Percentiles rank a stretch among this genome's conserved stretches.
Conservation (phyloP, 2,113 vertebrate genomes). For the Sardina pilchardus region DNA sequence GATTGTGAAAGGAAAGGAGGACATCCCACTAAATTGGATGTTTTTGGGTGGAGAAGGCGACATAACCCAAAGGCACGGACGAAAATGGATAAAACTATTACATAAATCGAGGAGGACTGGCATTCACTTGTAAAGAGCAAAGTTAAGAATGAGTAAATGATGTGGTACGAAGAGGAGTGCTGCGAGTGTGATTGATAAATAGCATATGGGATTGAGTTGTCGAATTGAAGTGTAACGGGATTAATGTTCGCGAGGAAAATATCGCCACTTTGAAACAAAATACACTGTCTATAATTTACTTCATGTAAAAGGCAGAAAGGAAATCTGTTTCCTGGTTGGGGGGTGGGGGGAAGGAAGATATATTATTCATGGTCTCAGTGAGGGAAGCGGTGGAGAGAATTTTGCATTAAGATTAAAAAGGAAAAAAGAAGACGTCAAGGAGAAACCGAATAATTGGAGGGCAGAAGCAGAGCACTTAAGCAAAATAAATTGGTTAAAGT, state of each 20-base stretch:
- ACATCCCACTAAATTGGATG: slow-evolving; percentile 53
- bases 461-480: slow-evolving; percentile 64
- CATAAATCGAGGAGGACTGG: slow-evolving; percentile 56
- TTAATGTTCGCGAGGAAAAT: slow-evolving; percentile 53
- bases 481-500: slow-evolving; percentile 66
- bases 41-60: slow-evolving; percentile 64
- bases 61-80: slow-evolving; percentile 35
- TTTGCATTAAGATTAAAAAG: slow-evolving; percentile 62
- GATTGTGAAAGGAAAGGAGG: slow-evolving; percentile 51
- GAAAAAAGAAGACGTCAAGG: slow-evolving; percentile 57
- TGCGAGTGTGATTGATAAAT: slow-evolving; percentile 57
- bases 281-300: slow-evolving; percentile 60
- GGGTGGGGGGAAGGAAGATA: slow-evolving; percentile 52
- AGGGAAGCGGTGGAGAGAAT: slow-evolving; percentile 58
- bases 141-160: slow-evolving; percentile 61
- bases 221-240: slow-evolving; percentile 59
- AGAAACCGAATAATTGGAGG: slow-evolving; percentile 56
- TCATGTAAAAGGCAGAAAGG: slow-evolving; percentile 69
- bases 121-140: slow-evolving; percentile 59
- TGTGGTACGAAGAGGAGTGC: slow-evolving; percentile 68
- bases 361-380: slow-evolving; percentile 69
- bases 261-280: slow-evolving; percentile 48
- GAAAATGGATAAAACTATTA: slow-evolving; percentile 69
- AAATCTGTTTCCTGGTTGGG: slow-evolving; percentile 71
- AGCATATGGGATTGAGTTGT: slow-evolving; percentile 52